phyloP scores from a whole-genome alignment of 1,140 invertebrate genomes.

The Catajapyx aquilonaris region DNA sequence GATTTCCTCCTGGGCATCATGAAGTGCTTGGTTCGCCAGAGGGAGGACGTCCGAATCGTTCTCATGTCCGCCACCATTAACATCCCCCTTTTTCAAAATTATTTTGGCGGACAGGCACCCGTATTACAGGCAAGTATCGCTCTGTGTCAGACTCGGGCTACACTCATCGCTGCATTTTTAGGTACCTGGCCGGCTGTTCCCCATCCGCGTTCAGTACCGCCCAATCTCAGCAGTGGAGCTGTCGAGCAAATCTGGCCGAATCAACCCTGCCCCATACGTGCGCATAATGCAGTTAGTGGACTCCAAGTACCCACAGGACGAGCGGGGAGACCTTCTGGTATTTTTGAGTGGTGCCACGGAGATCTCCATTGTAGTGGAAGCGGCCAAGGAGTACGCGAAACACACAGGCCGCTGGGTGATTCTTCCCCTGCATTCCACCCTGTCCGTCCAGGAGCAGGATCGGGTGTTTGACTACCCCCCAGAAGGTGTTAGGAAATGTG shows the following conservation, averaged over 20 bases:
- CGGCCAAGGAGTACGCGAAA: constrained; percentile 61
- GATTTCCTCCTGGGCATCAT: constrained; percentile 87
- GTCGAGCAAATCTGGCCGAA: constrained; percentile 39
- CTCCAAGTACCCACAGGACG: constrained; percentile 56
- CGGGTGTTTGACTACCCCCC: constrained; percentile 93
- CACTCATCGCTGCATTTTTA: constrained; percentile 14
- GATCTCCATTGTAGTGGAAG: constrained; percentile 76
- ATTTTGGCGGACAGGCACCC: constrained; percentile 60
- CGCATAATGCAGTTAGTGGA: constrained; percentile 83
- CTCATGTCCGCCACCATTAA: constrained; percentile 99
- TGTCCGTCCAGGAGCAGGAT: constrained; percentile 88
- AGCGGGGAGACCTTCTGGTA: constrained; percentile 87
- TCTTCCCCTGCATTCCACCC: constrained; percentile 78
- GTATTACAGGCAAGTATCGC: constrained; percentile 42
- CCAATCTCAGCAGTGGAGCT: constrained; percentile 54
- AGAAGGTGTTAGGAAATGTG: constrained; percentile 85
- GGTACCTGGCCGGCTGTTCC: constrained; percentile 85
- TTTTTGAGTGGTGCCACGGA: constrained; percentile 93
- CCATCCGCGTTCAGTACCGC: constrained; percentile 72
- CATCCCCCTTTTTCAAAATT: constrained; percentile 72
- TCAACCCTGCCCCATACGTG: constrained; percentile 82
- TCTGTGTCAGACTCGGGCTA: background rate
- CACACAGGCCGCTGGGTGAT: constrained; percentile 74
- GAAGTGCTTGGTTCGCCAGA: constrained; percentile 64
- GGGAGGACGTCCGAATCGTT: constrained; percentile 68